Conservation (phyloP, 2,113 vertebrate genomes). For the Corythaixoides concolor region DNA sequence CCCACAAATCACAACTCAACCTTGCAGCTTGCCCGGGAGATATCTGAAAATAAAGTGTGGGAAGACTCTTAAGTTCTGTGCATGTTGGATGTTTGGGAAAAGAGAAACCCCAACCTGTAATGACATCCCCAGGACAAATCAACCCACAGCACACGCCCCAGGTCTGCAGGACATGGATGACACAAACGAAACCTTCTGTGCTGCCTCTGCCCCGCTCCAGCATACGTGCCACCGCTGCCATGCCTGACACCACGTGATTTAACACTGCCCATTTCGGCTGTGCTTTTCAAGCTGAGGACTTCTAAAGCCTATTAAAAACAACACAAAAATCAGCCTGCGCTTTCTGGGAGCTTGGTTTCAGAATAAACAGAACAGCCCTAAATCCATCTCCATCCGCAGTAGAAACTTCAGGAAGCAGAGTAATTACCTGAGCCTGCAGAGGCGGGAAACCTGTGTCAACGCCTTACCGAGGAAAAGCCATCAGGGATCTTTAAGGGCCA, state of each 20-base stretch:
- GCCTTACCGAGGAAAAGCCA: not conserved
- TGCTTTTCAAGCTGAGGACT: not conserved
- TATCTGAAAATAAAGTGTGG: not conserved
- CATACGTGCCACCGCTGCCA: rapidly evolving
- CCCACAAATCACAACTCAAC: slow-evolving; percentile 35
- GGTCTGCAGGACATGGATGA: not conserved
- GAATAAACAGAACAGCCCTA: not conserved
- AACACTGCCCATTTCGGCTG: not conserved
- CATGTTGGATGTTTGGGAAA: not conserved
- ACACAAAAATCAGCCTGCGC: not conserved
- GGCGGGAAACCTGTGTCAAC: not conserved
- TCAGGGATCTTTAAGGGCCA: not conserved
- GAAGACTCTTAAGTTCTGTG: not conserved
- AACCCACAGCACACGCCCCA: not conserved
- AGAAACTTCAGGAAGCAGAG: not conserved
- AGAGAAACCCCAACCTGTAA: not conserved
- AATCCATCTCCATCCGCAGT: not conserved
- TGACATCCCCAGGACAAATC: not conserved
- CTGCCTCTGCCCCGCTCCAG: not conserved
- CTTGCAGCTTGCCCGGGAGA: not conserved
- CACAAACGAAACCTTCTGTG: not conserved
- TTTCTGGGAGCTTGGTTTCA: not conserved
- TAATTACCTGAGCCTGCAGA: not conserved
- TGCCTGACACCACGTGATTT: rapidly evolving
- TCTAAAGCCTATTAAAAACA: not conserved